phyloP scores from a whole-genome alignment of 2,888 invertebrate genomes.

The Andrena fulva region DNA sequence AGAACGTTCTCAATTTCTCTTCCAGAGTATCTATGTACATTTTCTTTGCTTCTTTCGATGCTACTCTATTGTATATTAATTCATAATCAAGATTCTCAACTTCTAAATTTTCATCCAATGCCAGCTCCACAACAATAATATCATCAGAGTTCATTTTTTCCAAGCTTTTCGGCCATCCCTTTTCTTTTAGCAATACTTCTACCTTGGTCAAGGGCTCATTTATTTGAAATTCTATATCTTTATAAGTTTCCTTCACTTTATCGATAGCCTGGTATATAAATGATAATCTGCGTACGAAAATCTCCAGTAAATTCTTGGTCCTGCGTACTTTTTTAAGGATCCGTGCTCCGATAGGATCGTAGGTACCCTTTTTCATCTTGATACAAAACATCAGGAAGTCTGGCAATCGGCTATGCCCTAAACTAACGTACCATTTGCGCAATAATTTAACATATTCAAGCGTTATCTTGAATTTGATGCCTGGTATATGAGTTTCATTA shows the following conservation, averaged over 20 bases:
- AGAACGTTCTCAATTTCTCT: constrained; percentile 35
- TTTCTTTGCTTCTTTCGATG: neutral
- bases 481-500: neutral
- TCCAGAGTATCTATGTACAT: constrained; percentile 14
- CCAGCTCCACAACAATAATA: constrained; percentile 35
- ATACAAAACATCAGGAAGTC: constrained; percentile 18
- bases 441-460: constrained; percentile 37
- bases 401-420: constrained; percentile 51
- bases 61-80: neutral
- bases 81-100: constrained; percentile 23
- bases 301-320: constrained; percentile 30
- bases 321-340: constrained; percentile 22
- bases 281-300: constrained; percentile 30
- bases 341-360: constrained; percentile 28
- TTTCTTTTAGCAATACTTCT: constrained; percentile 36
- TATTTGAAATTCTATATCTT: constrained; percentile 46
- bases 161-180: constrained; percentile 53
- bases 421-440: constrained; percentile 63
- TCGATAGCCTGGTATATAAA: constrained; percentile 33
- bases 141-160: constrained; percentile 29
- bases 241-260: constrained; percentile 23
- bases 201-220: constrained; percentile 16
- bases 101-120: constrained; percentile 41
- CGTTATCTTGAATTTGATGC: constrained; percentile 53
- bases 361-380: constrained; percentile 2